Evolutionary conservation across 2,113 vertebrate genomes (phyloP).

Genomic region (Desmodus rotundus): DNA sequence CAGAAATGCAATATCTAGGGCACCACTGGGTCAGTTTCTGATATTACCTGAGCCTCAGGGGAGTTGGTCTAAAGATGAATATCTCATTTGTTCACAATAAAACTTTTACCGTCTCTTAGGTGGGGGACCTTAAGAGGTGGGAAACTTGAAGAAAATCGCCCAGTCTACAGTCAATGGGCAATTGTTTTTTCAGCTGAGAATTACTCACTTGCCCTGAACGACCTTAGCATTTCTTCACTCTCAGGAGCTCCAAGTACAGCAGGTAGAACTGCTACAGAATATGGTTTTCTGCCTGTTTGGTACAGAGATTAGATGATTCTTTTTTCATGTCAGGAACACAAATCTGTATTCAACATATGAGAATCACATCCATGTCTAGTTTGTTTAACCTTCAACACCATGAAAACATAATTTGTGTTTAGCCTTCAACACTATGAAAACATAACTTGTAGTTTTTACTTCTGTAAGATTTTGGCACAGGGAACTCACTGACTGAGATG

Average conservation of each 20-base stretch:
- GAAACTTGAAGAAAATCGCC: not conserved
- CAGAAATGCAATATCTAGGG: not conserved
- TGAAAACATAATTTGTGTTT: not conserved
- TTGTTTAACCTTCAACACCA: not conserved
- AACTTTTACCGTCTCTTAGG: not conserved
- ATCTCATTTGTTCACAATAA: not conserved
- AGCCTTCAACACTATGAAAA: not conserved
- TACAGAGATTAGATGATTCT: not conserved
- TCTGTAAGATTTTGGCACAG: not conserved
- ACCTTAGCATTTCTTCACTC: not conserved
- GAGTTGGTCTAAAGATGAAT: not conserved
- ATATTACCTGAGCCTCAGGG: not conserved
- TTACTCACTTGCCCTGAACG: not conserved
- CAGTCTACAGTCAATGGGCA: not conserved
- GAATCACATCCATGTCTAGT: not conserved
- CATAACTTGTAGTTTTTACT: not conserved
- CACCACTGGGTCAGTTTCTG: not conserved
- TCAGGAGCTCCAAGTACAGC: not conserved
- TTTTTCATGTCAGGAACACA: not conserved
- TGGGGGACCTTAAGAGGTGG: not conserved
- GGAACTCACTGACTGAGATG: not conserved
- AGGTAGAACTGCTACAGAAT: not conserved
- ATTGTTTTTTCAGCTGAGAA: slow-evolving; percentile 2
- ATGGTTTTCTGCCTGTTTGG: not conserved
- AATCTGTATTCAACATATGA: not conserved